Conservation (phyloP, 1,140 invertebrate species). For the Lineus longissimus region DNA sequence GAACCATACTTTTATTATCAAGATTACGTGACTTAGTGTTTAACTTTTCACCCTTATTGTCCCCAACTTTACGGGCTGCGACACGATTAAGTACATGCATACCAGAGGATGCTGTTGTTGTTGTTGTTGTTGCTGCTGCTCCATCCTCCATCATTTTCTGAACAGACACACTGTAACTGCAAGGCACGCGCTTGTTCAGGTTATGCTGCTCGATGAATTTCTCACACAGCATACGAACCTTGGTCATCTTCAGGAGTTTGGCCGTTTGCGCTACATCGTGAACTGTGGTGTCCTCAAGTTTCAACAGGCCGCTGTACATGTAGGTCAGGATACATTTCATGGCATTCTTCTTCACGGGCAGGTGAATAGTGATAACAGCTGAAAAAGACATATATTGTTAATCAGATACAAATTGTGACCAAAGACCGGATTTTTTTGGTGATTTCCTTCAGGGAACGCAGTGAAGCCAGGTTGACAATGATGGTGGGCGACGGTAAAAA, state of each 20-base stretch:
- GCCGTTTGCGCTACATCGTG: not conserved
- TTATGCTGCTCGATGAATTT: conserved; percentile 4
- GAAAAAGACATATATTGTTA: not conserved
- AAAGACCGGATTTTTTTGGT: too few species aligned
- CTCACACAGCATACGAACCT: not conserved
- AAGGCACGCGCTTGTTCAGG: not conserved
- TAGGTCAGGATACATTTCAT: not conserved
- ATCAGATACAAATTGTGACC: too few species aligned
- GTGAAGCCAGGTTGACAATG: too few species aligned
- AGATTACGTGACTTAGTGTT: not conserved
- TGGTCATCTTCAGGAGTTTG: not conserved
- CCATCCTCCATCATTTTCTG: not conserved
- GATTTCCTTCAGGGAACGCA: too few species aligned
- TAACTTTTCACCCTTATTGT: not conserved
- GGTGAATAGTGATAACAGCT: not conserved
- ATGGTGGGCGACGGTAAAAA: too few species aligned
- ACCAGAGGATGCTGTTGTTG: not conserved
- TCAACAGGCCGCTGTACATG: not conserved
- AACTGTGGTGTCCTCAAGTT: not conserved
- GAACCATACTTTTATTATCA: not conserved
- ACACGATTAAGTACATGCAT: not conserved
- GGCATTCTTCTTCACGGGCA: not conserved
- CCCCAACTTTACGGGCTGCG: not conserved
- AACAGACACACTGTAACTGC: too few species aligned
- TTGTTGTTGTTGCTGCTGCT: not conserved